These are phyloP conservation scores for Bettongia penicillata DNA, from an alignment of 2,113 vertebrate genomes.

Conservation along the genomic window DNA sequence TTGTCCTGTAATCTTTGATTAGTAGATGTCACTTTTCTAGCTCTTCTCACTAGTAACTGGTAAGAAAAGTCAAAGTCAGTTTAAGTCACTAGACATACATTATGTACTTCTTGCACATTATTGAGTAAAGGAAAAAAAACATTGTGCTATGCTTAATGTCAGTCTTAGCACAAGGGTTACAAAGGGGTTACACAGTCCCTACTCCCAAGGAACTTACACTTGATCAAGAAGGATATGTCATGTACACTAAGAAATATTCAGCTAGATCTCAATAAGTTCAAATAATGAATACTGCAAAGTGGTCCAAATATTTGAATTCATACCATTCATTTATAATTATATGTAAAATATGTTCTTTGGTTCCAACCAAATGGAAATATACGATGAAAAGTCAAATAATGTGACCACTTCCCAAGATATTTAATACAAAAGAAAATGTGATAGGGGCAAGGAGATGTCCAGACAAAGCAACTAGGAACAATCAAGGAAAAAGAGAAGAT, in stretches of 20 bases:
- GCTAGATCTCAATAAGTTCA: not conserved
- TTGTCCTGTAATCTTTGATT: not conserved
- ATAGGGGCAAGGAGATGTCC: not conserved
- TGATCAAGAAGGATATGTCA: not conserved
- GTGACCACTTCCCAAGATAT: not conserved
- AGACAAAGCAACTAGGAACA: not conserved
- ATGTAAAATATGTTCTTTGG: not conserved
- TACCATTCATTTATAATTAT: not conserved
- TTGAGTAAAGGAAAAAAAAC: not conserved
- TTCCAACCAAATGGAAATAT: not conserved
- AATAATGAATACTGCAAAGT: not conserved
- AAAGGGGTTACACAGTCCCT: not conserved
- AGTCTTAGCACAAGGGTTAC: not conserved
- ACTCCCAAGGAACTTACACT: not conserved
- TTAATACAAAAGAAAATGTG: not conserved
- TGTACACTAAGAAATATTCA: not conserved
- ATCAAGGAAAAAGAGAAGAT: not conserved
- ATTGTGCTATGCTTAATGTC: not conserved
- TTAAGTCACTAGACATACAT: not conserved
- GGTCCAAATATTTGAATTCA: not conserved
- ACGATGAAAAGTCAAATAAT: not conserved
- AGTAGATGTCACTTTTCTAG: constrained; percentile 36
- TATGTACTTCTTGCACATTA: not conserved
- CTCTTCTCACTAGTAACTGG: not conserved
- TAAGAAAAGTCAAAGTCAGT: not conserved